Evolutionary conservation across 1,140 invertebrate genomes (phyloP), one percentile per base, ranked within the genome.

Genomic region (Temnothorax nylanderi): DNA sequence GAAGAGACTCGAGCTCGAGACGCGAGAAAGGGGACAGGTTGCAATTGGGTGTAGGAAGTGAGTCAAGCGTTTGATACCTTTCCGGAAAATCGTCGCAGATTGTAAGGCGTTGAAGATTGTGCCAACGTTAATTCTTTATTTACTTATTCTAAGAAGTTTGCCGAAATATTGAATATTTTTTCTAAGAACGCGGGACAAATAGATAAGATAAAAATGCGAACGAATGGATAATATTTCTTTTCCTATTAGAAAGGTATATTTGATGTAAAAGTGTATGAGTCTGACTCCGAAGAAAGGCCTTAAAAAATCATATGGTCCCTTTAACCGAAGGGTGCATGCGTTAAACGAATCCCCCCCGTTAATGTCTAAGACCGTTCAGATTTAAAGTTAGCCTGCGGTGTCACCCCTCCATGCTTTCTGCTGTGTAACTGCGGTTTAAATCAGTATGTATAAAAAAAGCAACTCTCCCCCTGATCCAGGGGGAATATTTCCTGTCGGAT

Each of bases 401-500:
- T 75, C 60, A n/a, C 47, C 74, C 44, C 21, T 67, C 49, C 13
- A 1, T 64, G 18, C 21, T 67, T 65, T 47, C 44, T 18, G 21
- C 47, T 44, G 34, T 62, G 67, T 64, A 26, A 71, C 64, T 64
- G 72, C 34, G 16, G n/a, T 51, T 65, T 62, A 75, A 76, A 89
- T 78, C 58, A 47, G 44, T 85, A 78, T 67, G 44, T 85, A 78
- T 67, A 34, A 47, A 62, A 78, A 85, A 72, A 10, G 51, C n/a
- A 49, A 16, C 34, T 21, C 77, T 34, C 10, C 75, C 51, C 76
- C 75, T 74, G 72, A 85, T 87, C 51, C 32, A 60, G 3, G 60
- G 32, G 21, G 51, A 51, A 81, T 80, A 64, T 74, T 93, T 93
- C 90, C 93, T 92, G 92, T 91, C 88, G 69, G 75, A 88, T 82